phyloP scores from a whole-genome alignment of 1,140 invertebrate genomes.

The Trichonephila inaurata region DNA sequence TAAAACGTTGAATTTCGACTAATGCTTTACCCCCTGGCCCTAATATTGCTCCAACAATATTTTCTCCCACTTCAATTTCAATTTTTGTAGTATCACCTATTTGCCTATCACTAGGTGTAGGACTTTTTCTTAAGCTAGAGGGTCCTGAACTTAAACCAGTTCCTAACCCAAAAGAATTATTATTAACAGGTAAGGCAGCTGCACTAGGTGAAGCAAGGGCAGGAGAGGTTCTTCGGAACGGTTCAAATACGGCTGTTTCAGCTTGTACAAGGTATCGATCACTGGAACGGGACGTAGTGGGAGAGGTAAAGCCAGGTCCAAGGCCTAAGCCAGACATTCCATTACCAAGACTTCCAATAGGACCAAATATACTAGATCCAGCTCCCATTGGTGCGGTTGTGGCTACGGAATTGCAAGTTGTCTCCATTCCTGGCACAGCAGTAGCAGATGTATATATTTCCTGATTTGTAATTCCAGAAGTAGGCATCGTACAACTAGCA shows the following conservation, averaged over 20 bases:
- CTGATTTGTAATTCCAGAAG: constrained; percentile 71
- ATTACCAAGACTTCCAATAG: constrained; percentile 74
- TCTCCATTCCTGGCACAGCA: constrained; percentile 69
- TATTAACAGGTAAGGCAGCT: constrained; percentile 85
- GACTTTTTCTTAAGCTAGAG: constrained; percentile 87
- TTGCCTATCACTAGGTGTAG: constrained; percentile 85
- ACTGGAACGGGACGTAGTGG: constrained; percentile 71
- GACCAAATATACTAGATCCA: constrained; percentile 74
- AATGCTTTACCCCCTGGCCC: constrained; percentile 96
- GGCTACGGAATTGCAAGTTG: constrained; percentile 79
- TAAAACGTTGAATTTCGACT: constrained; percentile 97
- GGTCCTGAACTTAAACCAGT: constrained; percentile 81
- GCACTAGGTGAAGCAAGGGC: constrained; percentile 81
- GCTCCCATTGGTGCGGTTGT: constrained; percentile 74
- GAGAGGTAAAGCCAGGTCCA: constrained; percentile 73
- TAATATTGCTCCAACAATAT: constrained; percentile 97
- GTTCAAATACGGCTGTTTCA: constrained; percentile 77
- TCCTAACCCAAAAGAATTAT: constrained; percentile 89
- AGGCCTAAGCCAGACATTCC: constrained; percentile 69
- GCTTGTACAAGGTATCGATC: constrained; percentile 77
- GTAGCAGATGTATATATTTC: constrained; percentile 67
- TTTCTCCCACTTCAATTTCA: constrained; percentile 92
- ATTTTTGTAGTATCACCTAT: constrained; percentile 89
- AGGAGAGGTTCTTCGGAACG: constrained; percentile 78
- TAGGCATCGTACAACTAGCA: constrained; percentile 78